Evolutionary conservation across 1,140 invertebrate species (phyloP).

Genomic region (Phymorhynchus buccinoides): DNA sequence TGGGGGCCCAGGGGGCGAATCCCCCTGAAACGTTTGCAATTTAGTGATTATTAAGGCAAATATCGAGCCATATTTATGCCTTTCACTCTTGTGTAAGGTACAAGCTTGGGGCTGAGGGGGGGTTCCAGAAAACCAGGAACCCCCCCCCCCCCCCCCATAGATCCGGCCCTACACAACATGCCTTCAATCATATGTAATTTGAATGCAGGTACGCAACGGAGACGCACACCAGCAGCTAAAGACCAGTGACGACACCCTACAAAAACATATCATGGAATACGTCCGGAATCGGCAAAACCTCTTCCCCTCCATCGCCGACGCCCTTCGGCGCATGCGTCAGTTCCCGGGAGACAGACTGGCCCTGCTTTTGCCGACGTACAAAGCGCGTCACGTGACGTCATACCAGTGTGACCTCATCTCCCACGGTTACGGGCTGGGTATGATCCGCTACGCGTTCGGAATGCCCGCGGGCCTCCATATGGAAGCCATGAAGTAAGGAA

Average conservation of each 20-base stretch:
- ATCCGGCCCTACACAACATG: too few species aligned
- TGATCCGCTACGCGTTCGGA: constrained; percentile 22
- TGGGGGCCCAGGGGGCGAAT: too few species aligned
- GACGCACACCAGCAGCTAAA: constrained; percentile 3
- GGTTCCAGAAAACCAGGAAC: too few species aligned
- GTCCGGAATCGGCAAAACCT: constrained; percentile 21
- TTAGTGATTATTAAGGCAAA: too few species aligned
- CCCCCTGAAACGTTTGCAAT: too few species aligned
- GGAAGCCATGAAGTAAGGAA: not conserved
- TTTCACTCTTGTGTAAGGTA: too few species aligned
- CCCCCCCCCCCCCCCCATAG: too few species aligned
- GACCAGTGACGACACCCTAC: not conserved
- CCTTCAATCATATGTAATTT: not conserved
- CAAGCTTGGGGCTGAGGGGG: too few species aligned
- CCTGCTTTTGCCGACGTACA: constrained; percentile 20
- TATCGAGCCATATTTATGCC: too few species aligned
- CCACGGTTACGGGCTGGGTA: constrained; percentile 12
- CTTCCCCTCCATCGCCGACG: not conserved
- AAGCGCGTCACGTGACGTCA: constrained; percentile 28
- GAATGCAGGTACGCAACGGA: constrained; percentile 3
- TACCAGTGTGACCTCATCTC: constrained; percentile 32
- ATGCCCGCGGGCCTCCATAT: constrained; percentile 7
- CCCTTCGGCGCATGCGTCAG: constrained; percentile 21
- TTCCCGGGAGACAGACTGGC: not conserved
- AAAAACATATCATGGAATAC: constrained; percentile 1